phyloP scores from a whole-genome alignment of 2,113 vertebrate genomes.

The Motacilla tschutschensis region DNA sequence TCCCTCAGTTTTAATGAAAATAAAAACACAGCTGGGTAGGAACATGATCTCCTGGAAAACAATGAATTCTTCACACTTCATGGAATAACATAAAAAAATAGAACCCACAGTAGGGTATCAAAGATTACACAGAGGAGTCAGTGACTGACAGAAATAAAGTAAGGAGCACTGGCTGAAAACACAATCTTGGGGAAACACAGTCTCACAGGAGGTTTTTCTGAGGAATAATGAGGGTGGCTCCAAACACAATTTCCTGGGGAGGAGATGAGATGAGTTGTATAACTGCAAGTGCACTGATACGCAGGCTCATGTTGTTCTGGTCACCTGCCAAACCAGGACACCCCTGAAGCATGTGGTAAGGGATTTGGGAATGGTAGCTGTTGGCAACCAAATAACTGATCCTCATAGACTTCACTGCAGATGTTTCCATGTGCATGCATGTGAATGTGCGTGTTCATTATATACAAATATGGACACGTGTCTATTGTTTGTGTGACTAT shows the following conservation, averaged over 20 bases:
- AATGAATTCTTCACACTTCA: constrained; percentile 46
- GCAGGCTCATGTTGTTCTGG: background rate
- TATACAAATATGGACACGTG: background rate
- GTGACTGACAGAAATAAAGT: background rate
- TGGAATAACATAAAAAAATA: constrained; percentile 21
- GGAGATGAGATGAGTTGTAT: background rate
- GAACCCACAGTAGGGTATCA: background rate
- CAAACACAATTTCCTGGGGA: background rate
- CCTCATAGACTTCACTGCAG: background rate
- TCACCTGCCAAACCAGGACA: background rate
- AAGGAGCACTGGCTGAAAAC: background rate
- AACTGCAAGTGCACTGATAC: background rate
- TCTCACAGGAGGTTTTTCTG: background rate
- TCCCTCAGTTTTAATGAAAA: constrained; percentile 32
- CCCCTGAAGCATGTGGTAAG: background rate
- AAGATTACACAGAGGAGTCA: background rate
- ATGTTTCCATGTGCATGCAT: background rate
- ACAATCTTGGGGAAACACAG: background rate
- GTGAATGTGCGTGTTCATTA: accelerated
- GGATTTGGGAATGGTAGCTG: background rate
- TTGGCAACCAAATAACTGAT: background rate
- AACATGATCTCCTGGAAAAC: constrained; percentile 31
- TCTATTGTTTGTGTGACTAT: background rate
- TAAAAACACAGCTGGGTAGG: constrained; percentile 29
- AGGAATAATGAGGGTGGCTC: background rate